A percentile compares a stretch with the other conserved stretches of the same genome.
Evolutionary conservation across 2,888 invertebrate species (phyloP).

Genomic region (Scaptomyza reducta): DNA sequence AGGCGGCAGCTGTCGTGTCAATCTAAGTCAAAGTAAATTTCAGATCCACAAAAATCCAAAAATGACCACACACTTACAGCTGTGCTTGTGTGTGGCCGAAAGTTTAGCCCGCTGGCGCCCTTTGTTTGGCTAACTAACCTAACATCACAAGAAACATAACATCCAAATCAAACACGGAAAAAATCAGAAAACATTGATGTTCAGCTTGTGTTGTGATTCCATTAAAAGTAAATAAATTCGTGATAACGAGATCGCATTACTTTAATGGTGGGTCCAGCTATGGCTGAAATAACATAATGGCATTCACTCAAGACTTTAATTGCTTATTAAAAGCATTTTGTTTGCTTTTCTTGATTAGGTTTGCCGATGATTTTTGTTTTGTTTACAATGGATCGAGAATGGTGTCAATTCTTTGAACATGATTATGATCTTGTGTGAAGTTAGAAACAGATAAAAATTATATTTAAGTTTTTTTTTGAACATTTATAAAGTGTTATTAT

Average conservation of each 20-base stretch:
- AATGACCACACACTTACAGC: slow-evolving; percentile 38
- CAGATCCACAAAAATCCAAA: slow-evolving; percentile 14
- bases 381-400: background rate
- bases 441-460: too few relatives aligned
- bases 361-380: background rate
- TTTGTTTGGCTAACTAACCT: slow-evolving; percentile 51
- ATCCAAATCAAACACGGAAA: slow-evolving; percentile 1
- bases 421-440: background rate
- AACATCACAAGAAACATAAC: slow-evolving; percentile 23
- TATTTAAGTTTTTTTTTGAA: too few relatives aligned
- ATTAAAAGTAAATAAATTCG: slow-evolving; percentile 68
- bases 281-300: slow-evolving; percentile 21
- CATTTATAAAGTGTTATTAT: too few relatives aligned
- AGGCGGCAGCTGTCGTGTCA: slow-evolving; percentile 48
- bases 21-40: slow-evolving; percentile 28
- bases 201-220: slow-evolving; percentile 55
- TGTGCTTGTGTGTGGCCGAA: slow-evolving; percentile 20
- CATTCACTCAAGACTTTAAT: slow-evolving; percentile 37
- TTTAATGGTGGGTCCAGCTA: slow-evolving; percentile 19
- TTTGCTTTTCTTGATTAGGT: slow-evolving; percentile 30
- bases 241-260: slow-evolving; percentile 62
- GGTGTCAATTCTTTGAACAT: background rate
- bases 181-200: slow-evolving; percentile 26
- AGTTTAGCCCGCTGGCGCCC: slow-evolving; percentile 49
- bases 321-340: slow-evolving; percentile 49